Evolutionary conservation across 2,797 vertebrate species (phyloP).

Genomic region (Sebastes matsubarae): DNA sequence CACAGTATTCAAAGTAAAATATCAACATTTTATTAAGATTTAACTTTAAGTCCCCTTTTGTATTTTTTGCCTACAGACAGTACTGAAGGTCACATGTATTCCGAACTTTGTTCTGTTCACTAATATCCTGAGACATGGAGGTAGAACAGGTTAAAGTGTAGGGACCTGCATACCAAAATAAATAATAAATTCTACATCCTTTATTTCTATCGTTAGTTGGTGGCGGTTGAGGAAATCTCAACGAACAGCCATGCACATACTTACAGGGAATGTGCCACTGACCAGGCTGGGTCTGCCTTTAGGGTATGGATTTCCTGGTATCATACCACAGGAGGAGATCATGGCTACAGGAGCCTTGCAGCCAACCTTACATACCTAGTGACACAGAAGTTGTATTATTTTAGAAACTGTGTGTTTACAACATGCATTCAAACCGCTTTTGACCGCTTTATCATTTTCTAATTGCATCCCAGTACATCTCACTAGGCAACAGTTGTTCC

Average conservation of each 20-base stretch:
- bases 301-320: slow-evolving; percentile 98
- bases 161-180: neutral
- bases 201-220: neutral
- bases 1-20: neutral
- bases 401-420: neutral
- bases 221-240: neutral
- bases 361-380: slow-evolving; percentile 94
- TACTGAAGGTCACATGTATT: neutral
- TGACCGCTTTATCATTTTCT: neutral
- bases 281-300: slow-evolving; percentile 96
- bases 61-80: neutral
- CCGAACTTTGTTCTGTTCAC: neutral
- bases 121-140: too few relatives aligned
- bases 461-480: neutral
- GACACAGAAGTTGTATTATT: slow-evolving; percentile 1
- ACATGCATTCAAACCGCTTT: neutral
- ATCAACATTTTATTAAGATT: neutral
- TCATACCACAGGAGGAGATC: slow-evolving; percentile 98
- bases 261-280: slow-evolving; percentile 95
- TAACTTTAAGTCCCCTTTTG: neutral
- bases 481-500: neutral
- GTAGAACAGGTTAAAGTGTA: neutral
- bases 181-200: neutral
- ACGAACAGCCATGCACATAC: slow-evolving; percentile 39
- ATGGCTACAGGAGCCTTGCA: slow-evolving; percentile 98